phyloP scores from a whole-genome alignment of 2,888 invertebrate species.

The Lypha dubia region DNA sequence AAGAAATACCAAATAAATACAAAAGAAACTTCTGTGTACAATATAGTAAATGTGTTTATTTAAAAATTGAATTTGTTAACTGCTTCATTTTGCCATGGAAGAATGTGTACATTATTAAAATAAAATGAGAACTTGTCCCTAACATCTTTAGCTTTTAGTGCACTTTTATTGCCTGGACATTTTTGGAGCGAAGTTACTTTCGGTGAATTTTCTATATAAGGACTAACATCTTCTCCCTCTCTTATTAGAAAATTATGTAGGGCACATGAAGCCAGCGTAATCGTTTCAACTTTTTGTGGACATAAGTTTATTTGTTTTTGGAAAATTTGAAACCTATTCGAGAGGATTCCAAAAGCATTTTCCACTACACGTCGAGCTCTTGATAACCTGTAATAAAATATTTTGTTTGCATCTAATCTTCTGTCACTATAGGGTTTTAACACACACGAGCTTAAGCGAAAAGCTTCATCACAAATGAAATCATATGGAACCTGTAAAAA shows the following conservation, averaged over 20 bases:
- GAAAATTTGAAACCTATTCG: slow-evolving; percentile 1
- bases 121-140: slow-evolving; percentile 13
- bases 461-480: slow-evolving; percentile 4
- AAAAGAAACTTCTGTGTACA: no score
- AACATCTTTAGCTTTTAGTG: slow-evolving; percentile 13
- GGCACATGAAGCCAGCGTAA: slow-evolving; percentile 12
- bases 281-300: neutral
- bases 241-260: slow-evolving; percentile 25
- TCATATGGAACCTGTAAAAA: neutral
- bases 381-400: neutral
- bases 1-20: no score
- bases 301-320: slow-evolving; percentile 12
- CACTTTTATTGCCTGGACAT: slow-evolving; percentile 8
- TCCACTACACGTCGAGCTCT: slow-evolving; percentile 1
- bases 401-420: neutral
- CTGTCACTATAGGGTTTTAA: neutral
- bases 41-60: no score
- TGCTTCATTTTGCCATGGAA: slow-evolving; percentile 19
- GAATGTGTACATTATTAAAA: slow-evolving; percentile 15
- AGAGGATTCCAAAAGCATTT: neutral
- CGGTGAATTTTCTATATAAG: neutral
- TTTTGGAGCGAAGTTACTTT: slow-evolving; percentile 8
- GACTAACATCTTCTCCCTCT: slow-evolving; percentile 1
- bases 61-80: slow-evolving; percentile 23
- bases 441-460: neutral